Conservation (phyloP, 2,113 vertebrate species). For the Uria lomvia region DNA sequence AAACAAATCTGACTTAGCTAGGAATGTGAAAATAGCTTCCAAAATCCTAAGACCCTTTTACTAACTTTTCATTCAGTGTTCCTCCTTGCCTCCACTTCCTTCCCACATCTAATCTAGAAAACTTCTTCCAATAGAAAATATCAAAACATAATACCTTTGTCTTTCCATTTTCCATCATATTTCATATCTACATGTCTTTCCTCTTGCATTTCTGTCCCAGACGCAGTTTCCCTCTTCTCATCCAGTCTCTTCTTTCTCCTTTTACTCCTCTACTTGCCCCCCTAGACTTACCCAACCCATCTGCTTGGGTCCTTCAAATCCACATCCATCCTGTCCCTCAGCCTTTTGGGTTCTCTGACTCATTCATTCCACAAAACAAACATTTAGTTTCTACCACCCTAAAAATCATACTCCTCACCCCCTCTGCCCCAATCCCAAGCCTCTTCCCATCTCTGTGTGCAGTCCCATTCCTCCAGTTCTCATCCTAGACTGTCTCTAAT, state of each 20-base stretch:
- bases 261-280: neutral
- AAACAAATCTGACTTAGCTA: too few relatives aligned
- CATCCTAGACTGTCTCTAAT: neutral
- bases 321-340: neutral
- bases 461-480: neutral
- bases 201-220: neutral
- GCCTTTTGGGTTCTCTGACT: neutral
- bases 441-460: neutral
- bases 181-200: neutral
- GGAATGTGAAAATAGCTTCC: neutral
- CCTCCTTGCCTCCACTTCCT: neutral
- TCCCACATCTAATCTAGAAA: neutral
- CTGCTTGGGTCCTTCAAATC: neutral
- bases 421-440: neutral
- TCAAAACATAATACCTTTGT: neutral
- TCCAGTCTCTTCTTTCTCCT: neutral
- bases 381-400: neutral
- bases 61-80: neutral
- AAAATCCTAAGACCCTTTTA: neutral
- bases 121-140: neutral
- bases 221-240: neutral
- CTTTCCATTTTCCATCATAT: neutral
- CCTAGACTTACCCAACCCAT: neutral
- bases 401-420: neutral
- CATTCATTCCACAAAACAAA: neutral